Evolutionary conservation across 2,797 vertebrate genomes (phyloP).

Genomic region (Rousettus madagascariensis): DNA sequence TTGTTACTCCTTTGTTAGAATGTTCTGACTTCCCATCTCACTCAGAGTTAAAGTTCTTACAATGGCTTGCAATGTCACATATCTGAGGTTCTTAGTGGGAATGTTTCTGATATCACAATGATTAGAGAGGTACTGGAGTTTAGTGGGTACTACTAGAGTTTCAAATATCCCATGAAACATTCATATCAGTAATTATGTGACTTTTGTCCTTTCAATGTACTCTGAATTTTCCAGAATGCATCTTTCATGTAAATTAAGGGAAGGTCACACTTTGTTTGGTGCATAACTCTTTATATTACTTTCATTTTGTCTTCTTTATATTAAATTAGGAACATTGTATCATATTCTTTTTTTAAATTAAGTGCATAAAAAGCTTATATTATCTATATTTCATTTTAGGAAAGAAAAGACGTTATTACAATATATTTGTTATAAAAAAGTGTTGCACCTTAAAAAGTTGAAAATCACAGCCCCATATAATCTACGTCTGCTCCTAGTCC

Average conservation of each 20-base stretch:
- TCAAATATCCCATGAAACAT: not conserved
- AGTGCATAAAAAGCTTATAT: not conserved
- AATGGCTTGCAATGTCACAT: not conserved
- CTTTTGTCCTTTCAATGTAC: not conserved
- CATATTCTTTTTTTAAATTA: not conserved
- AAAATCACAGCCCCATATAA: not conserved
- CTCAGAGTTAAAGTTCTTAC: not conserved
- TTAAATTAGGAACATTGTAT: not conserved
- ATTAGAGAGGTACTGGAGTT: not conserved
- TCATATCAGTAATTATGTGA: not conserved
- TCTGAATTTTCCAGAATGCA: conserved; percentile 24
- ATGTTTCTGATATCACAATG: not conserved
- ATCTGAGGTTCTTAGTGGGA: not conserved
- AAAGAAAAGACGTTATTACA: not conserved
- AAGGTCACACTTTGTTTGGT: not conserved
- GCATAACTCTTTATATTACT: not conserved
- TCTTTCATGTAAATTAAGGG: not conserved
- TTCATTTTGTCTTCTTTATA: not conserved
- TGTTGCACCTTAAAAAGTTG: not conserved
- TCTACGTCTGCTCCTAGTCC: not conserved
- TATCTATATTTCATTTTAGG: not conserved
- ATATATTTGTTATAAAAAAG: not conserved
- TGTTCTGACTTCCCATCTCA: not conserved
- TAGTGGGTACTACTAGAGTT: not conserved
- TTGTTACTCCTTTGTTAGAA: not conserved